These are phyloP conservation scores for Bicyclus anynana DNA, from an alignment of 1,140 invertebrate species.

Conservation along the genomic window DNA sequence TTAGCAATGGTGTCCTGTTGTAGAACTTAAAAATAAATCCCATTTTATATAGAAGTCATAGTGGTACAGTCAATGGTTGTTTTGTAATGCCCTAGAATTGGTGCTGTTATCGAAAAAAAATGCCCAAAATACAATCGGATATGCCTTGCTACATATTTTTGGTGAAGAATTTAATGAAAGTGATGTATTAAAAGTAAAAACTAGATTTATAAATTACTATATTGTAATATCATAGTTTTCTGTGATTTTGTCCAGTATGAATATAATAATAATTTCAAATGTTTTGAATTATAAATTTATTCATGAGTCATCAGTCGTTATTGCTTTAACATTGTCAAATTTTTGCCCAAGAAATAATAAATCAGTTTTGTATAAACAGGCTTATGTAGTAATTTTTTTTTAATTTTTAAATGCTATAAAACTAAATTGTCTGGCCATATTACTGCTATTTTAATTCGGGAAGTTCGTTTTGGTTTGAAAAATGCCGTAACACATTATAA, in stretches of 20 bases:
- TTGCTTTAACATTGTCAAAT: too few relatives aligned
- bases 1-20: background rate
- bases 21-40: background rate
- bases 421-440: too few relatives aligned
- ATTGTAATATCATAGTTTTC: background rate
- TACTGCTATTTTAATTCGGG: too few relatives aligned
- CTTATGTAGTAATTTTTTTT: too few relatives aligned
- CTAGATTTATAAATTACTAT: background rate
- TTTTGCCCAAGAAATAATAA: too few relatives aligned
- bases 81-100: background rate
- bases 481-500: too few relatives aligned
- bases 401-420: too few relatives aligned
- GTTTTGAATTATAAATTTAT: background rate
- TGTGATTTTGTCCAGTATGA: background rate
- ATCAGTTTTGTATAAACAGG: too few relatives aligned
- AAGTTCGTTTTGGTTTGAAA: too few relatives aligned
- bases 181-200: background rate
- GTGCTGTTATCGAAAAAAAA: constrained; percentile 6
- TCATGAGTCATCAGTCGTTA: background rate
- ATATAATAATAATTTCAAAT: background rate
- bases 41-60: background rate
- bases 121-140: constrained; percentile 1
- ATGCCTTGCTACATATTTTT: constrained; percentile 10
- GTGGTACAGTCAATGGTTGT: background rate
- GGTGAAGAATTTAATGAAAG: constrained; percentile 1